Conservation (phyloP, 2,113 vertebrate genomes). For the Herpetotheres cachinnans region DNA sequence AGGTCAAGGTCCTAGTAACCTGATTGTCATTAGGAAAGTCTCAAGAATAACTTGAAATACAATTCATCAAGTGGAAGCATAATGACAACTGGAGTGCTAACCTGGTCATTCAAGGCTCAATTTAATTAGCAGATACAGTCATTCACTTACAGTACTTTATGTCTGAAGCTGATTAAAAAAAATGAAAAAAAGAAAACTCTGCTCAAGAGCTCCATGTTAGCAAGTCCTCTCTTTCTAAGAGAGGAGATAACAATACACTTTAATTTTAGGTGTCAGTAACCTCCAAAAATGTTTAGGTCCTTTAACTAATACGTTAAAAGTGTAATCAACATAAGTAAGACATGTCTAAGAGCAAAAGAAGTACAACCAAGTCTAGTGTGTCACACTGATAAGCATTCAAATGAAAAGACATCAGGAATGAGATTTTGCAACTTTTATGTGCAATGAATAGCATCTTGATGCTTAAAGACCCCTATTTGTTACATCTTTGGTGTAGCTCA, state of each 20-base stretch:
- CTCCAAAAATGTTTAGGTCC: background rate
- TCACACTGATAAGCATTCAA: background rate
- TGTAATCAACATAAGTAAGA: background rate
- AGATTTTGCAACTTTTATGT: background rate
- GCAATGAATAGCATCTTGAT: background rate
- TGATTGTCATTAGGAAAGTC: background rate
- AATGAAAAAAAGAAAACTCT: background rate
- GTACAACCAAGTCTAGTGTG: background rate
- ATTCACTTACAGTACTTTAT: background rate
- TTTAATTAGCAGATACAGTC: slow-evolving; percentile 24
- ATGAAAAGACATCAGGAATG: background rate
- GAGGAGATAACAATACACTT: slow-evolving; percentile 9
- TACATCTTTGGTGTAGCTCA: background rate
- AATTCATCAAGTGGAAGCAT: slow-evolving; percentile 28
- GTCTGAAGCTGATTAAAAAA: slow-evolving; percentile 4
- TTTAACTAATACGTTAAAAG: background rate
- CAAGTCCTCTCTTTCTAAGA: background rate
- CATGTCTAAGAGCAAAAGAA: background rate
- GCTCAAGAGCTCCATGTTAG: background rate
- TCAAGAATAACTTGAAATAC: background rate
- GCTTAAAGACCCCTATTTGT: background rate
- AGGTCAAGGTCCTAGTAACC: background rate
- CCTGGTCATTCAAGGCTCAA: slow-evolving; percentile 6
- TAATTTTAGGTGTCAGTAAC: slow-evolving; percentile 18
- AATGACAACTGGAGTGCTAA: slow-evolving; percentile 45